Percentiles rank a stretch among this genome's conserved stretches.
phyloP scores from a whole-genome alignment of 35 echinoderm and acorn worm species.

The Ptychodera flava region DNA sequence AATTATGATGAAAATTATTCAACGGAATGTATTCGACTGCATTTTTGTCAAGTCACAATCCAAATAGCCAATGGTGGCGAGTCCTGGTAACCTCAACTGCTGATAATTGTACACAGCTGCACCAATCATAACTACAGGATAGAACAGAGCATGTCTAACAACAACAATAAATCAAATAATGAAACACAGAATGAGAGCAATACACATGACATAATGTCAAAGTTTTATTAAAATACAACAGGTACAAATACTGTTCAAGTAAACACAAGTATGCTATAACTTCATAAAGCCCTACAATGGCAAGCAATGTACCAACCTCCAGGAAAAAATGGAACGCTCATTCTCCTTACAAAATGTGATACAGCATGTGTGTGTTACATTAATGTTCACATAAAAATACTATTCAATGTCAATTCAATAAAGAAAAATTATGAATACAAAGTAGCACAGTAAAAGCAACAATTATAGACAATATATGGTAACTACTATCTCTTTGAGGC shows the following conservation, averaged over 20 bases:
- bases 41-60: neutral
- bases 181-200: neutral
- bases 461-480: neutral
- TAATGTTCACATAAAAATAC: neutral
- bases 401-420: neutral
- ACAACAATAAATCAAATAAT: neutral
- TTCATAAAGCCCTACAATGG: neutral
- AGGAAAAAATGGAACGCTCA: neutral
- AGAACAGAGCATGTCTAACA: neutral
- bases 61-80: neutral
- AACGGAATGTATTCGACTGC: neutral
- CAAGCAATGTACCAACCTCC: neutral
- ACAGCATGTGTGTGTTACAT: neutral
- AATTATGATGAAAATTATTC: neutral
- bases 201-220: neutral
- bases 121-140: neutral
- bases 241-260: neutral
- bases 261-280: neutral
- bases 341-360: neutral
- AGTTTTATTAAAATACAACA: neutral
- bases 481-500: too few relatives aligned
- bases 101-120: neutral
- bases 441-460: neutral
- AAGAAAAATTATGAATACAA: neutral
- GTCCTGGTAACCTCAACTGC: neutral